phyloP scores from a whole-genome alignment of 2,888 invertebrate species.

The Drosophila prostipennis region DNA sequence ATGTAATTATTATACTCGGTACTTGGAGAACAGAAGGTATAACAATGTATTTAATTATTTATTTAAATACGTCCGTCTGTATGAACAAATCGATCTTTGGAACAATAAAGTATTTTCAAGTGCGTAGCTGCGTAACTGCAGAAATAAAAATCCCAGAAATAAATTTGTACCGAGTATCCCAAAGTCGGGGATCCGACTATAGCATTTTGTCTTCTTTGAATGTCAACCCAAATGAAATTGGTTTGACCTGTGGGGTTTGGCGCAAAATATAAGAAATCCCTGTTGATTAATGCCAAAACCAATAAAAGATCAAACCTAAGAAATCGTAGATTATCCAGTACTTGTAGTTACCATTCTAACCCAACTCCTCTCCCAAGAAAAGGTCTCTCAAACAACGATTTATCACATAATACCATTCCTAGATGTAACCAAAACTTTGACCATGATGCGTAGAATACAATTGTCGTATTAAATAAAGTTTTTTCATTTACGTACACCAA shows the following conservation, averaged over 20 bases:
- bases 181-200: not conserved
- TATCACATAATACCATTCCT: slow-evolving; percentile 58
- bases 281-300: not conserved
- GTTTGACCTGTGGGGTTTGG: not conserved
- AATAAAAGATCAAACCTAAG: not conserved
- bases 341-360: slow-evolving; percentile 39
- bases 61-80: too few species aligned
- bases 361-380: slow-evolving; percentile 72
- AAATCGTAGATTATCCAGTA: slow-evolving; percentile 32
- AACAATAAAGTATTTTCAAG: not conserved
- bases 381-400: slow-evolving; percentile 79
- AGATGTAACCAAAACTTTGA: slow-evolving; percentile 49
- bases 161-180: not conserved
- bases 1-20: slow-evolving; percentile 22
- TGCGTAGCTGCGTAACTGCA: too few species aligned
- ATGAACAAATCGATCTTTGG: too few species aligned
- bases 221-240: slow-evolving; percentile 3
- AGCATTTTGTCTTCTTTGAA: not conserved
- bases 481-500: slow-evolving; percentile 4
- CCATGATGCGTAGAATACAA: slow-evolving; percentile 38
- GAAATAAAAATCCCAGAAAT: not conserved
- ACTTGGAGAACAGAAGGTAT: not conserved
- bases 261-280: not conserved
- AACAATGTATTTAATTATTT: too few species aligned
- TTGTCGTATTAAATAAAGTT: slow-evolving; percentile 21